Conservation (phyloP, 2,113 vertebrate species). For the Dipodomys merriami region DNA sequence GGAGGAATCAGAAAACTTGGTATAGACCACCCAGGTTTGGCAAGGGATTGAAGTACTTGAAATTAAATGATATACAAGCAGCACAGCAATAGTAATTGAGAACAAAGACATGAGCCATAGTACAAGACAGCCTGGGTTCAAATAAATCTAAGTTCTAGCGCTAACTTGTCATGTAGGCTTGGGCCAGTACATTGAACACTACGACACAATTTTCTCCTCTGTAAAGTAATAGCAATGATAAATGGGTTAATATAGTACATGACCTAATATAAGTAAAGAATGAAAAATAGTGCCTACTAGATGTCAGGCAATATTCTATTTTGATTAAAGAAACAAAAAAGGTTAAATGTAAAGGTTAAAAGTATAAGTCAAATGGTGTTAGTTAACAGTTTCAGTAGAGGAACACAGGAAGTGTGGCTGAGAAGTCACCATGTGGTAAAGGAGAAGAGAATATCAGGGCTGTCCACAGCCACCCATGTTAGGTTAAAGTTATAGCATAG, state of each 20-base stretch:
- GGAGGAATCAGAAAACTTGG: constrained; percentile 8
- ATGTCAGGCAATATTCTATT: neutral
- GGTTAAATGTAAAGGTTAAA: neutral
- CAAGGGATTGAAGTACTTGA: neutral
- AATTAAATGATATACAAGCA: neutral
- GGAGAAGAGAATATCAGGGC: neutral
- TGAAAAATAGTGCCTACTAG: neutral
- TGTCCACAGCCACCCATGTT: neutral
- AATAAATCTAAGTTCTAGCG: neutral
- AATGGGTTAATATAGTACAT: neutral
- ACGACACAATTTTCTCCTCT: neutral
- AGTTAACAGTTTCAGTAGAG: neutral
- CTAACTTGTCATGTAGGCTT: neutral
- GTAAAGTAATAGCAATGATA: constrained; percentile 16
- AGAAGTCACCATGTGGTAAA: neutral
- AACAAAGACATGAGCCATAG: neutral
- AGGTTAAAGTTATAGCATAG: neutral
- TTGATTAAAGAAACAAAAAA: constrained; percentile 29
- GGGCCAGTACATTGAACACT: neutral
- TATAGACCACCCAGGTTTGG: neutral
- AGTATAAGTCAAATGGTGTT: neutral
- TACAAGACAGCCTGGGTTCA: neutral
- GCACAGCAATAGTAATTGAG: neutral
- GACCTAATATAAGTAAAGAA: neutral
- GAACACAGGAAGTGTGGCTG: neutral